phyloP scores from a whole-genome alignment of 1,140 invertebrate genomes.

The Scaptodrosophila lebanonensis region DNA sequence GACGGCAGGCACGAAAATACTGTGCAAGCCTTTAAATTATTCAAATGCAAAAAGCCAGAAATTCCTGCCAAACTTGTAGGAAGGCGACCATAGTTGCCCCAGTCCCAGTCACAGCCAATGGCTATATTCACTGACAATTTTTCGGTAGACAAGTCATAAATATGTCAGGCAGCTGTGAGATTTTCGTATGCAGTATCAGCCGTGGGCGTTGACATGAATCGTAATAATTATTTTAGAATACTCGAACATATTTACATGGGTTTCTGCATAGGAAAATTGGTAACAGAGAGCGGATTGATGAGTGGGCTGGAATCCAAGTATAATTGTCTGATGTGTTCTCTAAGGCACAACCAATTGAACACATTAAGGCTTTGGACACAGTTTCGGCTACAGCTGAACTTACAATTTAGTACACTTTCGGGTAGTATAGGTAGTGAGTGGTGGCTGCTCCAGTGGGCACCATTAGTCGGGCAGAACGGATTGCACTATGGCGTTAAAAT shows the following conservation, averaged over 20 bases:
- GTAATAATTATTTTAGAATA: constrained; percentile 45
- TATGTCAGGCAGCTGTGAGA: constrained; percentile 33
- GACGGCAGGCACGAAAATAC: constrained; percentile 15
- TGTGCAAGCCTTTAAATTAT: constrained; percentile 39
- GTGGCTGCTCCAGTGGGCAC: too few relatives aligned
- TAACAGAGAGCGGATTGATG: background rate
- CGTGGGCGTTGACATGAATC: constrained; percentile 46
- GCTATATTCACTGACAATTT: constrained; percentile 21
- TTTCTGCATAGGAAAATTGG: background rate
- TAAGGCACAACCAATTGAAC: constrained; percentile 7
- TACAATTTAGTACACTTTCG: too few relatives aligned
- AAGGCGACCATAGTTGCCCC: constrained; percentile 16
- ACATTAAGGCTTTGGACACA: constrained; percentile 40
- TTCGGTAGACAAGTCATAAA: constrained; percentile 52
- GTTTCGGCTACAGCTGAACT: too few relatives aligned
- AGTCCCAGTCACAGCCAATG: constrained; percentile 45
- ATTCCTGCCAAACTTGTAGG: constrained; percentile 67
- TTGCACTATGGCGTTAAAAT: constrained; percentile 13
- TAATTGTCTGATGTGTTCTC: too few relatives aligned
- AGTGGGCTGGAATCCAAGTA: background rate
- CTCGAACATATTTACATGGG: constrained; percentile 33
- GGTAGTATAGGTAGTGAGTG: too few relatives aligned
- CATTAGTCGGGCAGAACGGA: background rate
- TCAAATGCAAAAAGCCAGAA: constrained; percentile 58
- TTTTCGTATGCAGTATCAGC: constrained; percentile 2